Conservation (phyloP, 2,113 vertebrate species). For the Tachuris rubrigastra region DNA sequence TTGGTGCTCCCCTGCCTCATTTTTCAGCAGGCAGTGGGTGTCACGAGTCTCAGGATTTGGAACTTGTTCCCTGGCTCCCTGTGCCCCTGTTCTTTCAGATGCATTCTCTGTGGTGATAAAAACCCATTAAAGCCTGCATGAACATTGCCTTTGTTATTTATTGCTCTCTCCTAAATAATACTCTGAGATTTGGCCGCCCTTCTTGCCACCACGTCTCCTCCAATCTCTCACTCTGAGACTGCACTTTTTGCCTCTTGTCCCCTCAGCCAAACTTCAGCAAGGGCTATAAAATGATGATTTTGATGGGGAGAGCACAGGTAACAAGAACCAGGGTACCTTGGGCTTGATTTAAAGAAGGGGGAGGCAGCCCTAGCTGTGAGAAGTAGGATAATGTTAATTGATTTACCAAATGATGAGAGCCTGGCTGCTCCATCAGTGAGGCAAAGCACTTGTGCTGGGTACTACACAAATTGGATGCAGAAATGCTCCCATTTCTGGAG, state of each 20-base stretch:
- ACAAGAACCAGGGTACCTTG: background rate
- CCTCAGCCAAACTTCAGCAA: background rate
- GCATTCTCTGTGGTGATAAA: background rate
- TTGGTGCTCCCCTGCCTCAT: background rate
- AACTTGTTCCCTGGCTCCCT: background rate
- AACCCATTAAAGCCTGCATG: background rate
- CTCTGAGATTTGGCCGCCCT: background rate
- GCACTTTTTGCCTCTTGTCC: background rate
- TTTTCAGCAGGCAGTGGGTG: background rate
- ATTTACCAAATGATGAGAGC: background rate
- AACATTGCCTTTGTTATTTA: background rate
- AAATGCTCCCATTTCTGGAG: background rate
- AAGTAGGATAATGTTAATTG: background rate
- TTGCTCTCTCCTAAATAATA: background rate
- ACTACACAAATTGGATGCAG: background rate
- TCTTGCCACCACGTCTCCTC: background rate
- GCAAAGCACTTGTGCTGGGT: background rate
- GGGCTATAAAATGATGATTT: background rate
- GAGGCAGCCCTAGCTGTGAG: background rate
- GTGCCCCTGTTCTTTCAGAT: background rate
- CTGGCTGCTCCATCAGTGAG: background rate
- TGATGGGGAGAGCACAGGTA: background rate
- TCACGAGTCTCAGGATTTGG: background rate
- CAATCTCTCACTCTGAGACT: background rate
- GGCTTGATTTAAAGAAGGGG: background rate